Percentiles rank a stretch among this genome's conserved stretches.
Conservation (phyloP, 2,797 vertebrate species). For the Natrix natrix region DNA sequence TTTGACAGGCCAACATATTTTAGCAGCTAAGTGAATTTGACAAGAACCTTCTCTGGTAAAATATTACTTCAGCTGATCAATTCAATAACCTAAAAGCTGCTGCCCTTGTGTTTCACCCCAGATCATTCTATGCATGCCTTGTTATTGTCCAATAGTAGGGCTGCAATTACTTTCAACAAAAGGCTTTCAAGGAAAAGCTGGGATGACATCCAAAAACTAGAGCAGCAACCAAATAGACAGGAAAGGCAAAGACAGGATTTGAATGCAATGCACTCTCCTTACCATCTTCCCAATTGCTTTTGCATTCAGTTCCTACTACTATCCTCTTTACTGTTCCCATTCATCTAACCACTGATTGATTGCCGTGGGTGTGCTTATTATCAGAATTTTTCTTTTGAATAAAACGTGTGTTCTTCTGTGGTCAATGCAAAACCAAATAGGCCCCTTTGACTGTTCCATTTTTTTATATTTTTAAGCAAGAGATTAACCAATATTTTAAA, state of each 20-base stretch:
- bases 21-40: neutral
- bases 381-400: neutral
- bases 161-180: neutral
- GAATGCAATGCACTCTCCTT: neutral
- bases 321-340: neutral
- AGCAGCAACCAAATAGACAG: too few relatives aligned
- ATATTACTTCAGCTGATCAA: neutral
- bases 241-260: too few relatives aligned
- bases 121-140: neutral
- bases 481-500: neutral
- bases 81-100: neutral
- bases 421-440: neutral
- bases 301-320: neutral
- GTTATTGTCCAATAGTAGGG: neutral
- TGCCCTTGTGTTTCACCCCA: neutral
- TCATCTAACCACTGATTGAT: neutral
- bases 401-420: rapidly evolving
- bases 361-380: neutral
- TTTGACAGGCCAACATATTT: neutral
- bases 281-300: neutral
- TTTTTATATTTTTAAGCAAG: neutral
- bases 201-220: neutral
- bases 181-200: neutral
- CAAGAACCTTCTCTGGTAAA: neutral
- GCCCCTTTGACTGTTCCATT: neutral